Base-by-base conservation (phyloP, 2,113 vertebrate genomes). In the Polyodon spathula region DNA sequence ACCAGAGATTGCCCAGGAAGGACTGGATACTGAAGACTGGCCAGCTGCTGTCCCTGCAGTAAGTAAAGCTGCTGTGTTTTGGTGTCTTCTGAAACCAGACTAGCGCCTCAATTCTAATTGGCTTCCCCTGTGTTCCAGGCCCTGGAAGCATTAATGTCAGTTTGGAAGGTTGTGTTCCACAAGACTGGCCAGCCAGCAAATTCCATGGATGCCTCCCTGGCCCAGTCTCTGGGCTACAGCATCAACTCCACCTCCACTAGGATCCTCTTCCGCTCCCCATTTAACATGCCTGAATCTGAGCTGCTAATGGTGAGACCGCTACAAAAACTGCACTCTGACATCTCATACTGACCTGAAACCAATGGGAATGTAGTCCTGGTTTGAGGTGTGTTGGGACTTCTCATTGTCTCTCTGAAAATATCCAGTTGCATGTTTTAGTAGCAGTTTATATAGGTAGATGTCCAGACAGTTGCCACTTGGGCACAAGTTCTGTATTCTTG, bases 241-340 rank as follows among this genome's bases (percentile, higher is more conserved):
- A 16, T 76, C 48, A 65, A 61, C 1, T 11, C 51, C 6, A 63
- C 58, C 0, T 57, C 46, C 56, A 64, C 66, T 2, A 64, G 11
- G 9, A 60, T 80, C 37, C 6, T 38, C 10, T 61, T 81, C 37
- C 76, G 73, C 65, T 68, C 63, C 27, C 15, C 56, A 58, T 77
- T 71, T 62, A 65, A 68, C 27, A 73, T 76, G 42, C 54, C 59
- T 39, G 56, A 64, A 38, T 76, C 76, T 1, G 66, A 63, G 60
- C 64, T 51, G 3, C 9, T 57, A 5, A 64, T 69, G 73, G 77
- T 79, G 42, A 37, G 40, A 58, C 12, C 7, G 12, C 8, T 16
- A 17, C 37, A 55, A n/a, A n/a, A n/a, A n/a, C n/a, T n/a, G n/a
- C n/a, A n/a, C n/a, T n/a, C n/a, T n/a, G n/a, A n/a, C n/a, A n/a